Base-by-base conservation (phyloP, 2,888 invertebrate species). In the Diplazon laetatorius region DNA sequence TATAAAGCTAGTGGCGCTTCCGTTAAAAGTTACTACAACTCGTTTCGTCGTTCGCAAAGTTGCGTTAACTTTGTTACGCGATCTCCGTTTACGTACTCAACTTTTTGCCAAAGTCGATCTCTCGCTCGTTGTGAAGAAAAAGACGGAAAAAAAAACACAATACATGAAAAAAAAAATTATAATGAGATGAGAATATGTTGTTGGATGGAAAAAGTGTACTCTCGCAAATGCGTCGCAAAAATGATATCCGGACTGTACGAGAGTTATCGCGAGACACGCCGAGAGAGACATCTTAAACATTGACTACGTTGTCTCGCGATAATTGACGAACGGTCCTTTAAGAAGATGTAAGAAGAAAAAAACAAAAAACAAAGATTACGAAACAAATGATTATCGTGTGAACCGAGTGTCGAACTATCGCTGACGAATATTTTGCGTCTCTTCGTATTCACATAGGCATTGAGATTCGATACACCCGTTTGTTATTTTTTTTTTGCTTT, bases 31-130 rank as follows among this genome's bases (percentile, higher is more conserved):
- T 39, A 66, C 39, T 39, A 55, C 55, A 50, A 20, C 39, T 25
- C 52, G 66, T 68, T 55, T 44, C 30, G 44, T 44, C 37, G 16
- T 39, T 42, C 30, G 42, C 8, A 55, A 68, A 68, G 68, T 68
- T 68, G 42, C 30, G 25, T 68, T 63, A 25, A 55, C 55, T 39
- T 52, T n/a, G 44, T 68, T 68, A 44, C 16, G 42, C 55, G 42
- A 55, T 68, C 42, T 50, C 52, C 18, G 42, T 68, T 55, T 68
- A 30, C 68, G 42, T 55, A 44, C 39, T 18, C 55, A 55, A 55
- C 42, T 44, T 55, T 8, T 6, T 30, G 22, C 37, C 44, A 18
- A 18, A n/a, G 16, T 30, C 57, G 37, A 12, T 12, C 30, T 22
- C 22, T 12, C 30, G 39, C 22, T 55, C 55, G 52, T 30, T 44